Base-by-base conservation (phyloP, 2,113 vertebrate genomes). In the Piliocolobus tephrosceles region DNA sequence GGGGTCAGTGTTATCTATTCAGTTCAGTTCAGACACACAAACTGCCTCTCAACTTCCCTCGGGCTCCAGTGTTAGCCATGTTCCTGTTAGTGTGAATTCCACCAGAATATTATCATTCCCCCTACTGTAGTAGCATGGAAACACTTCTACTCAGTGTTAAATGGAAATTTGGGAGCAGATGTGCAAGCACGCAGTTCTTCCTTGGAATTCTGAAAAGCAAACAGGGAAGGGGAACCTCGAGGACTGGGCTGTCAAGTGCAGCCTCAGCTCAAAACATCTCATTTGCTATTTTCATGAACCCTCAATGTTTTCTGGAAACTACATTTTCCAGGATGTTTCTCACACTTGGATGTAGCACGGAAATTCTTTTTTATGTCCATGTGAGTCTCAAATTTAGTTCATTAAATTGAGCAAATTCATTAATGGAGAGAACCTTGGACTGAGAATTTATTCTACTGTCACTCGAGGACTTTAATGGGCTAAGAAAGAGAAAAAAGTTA, bases 211-310 rank as follows among this genome's bases (percentile, higher is more conserved):
- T 95, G 12, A 76, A 85, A 50, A 14, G 43, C 38, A 68, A 82
- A 38, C 7, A 47, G 9, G 40, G 82, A 92, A 85, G 11, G 27
- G 9, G 23, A 96, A 87, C 17, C 50, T 82, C 30, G 3, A 91
- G 73, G 70, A 27, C 47, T 52, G 9, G 25, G 5, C 38, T 91
- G 75, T 90, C 45, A 90, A 52, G 40, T 58, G 40, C 1, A 35
- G 30, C 91, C 89, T 96, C 43, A 14, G 45, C 76, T 91, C 70
- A 93, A 88, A 95, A 76, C 30, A 78, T 91, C 35, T 92, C 80
- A 85, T 81, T 90, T 95, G 87, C 61, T 94, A 61, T 91, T 92
- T 83, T 96, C 87, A 78, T 96, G 93, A 97, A 64, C 47, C 8
- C 12, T 57, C 30, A 50, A 8, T 18, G 40, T 76, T 84, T 96